phyloP scores from a whole-genome alignment of 2,888 invertebrate species.

The Diabrotica balteata region DNA sequence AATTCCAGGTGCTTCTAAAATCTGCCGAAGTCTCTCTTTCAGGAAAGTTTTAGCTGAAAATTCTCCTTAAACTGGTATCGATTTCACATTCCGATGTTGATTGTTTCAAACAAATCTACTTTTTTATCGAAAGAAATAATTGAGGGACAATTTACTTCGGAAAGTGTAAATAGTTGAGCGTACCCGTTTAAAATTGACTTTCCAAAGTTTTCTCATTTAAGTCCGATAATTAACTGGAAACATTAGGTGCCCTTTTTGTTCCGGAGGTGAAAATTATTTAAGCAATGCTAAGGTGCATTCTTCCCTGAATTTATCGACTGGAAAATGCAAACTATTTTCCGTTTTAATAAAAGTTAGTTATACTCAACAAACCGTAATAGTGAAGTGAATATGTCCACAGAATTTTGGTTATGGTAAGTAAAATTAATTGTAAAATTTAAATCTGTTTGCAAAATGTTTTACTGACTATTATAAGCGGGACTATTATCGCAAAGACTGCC shows the following conservation, averaged over 20 bases:
- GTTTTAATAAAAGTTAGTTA: too few relatives aligned
- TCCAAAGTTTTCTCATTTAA: slow-evolving; percentile 36
- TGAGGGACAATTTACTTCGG: slow-evolving; percentile 22
- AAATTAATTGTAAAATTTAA: too few relatives aligned
- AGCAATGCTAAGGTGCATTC: too few relatives aligned
- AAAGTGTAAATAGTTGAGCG: slow-evolving; percentile 32
- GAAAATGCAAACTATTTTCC: too few relatives aligned
- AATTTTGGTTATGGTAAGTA: too few relatives aligned
- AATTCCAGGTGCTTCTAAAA: slow-evolving; percentile 15
- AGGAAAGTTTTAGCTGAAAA: slow-evolving; percentile 7
- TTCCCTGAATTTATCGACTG: too few relatives aligned
- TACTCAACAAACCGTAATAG: too few relatives aligned
- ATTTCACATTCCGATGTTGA: slow-evolving; percentile 38
- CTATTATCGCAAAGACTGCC: too few relatives aligned
- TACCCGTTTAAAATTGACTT: slow-evolving; percentile 33
- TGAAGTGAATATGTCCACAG: too few relatives aligned
- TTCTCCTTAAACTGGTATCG: slow-evolving; percentile 19
- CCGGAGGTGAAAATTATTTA: too few relatives aligned
- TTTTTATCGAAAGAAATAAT: slow-evolving; percentile 40
- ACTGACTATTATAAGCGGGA: too few relatives aligned
- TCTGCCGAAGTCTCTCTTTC: slow-evolving; percentile 4
- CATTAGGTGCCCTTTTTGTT: neutral
- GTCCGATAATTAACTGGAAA: slow-evolving; percentile 37
- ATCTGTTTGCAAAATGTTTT: too few relatives aligned
- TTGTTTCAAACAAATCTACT: slow-evolving; percentile 41